Base-by-base conservation (phyloP, 1,140 invertebrate genomes). In the Drosophila ficusphila region DNA sequence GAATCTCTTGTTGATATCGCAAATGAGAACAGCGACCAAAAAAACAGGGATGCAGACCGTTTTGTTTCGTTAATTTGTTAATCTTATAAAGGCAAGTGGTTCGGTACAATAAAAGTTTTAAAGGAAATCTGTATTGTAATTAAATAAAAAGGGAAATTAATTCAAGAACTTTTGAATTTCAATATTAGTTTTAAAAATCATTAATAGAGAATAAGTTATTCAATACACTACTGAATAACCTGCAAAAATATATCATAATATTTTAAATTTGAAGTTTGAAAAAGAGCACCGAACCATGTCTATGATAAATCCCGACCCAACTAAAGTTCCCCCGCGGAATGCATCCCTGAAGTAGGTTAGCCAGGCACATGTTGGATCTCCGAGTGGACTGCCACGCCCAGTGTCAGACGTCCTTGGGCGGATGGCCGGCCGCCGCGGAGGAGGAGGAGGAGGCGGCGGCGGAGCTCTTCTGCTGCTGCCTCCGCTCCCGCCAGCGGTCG, bases 1-100 rank as follows among this genome's bases (percentile, higher is more conserved):
- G 83, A 89, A 83, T 79, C 69, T 76, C 67, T 90, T 90, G 81
- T 90, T 90, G 89, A 90, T 89, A 90, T 90, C 89, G 89, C 89
- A 90, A 90, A 88, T 88, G 83, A 89, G 57, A 81, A 90, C 83
- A 90, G 77, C 81, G 71, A 54, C 76, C 60, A 49, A 68, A 42
- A 34, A 44, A 29, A 12, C 60, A 61, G 39, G 53, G 56, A 64
- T 64, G 60, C 60, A 64, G 61, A 36, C 54, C 4, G 21, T 8
- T 6, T 31, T 12, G 16, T 14, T 25, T 44, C n/a, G n/a, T n/a
- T 9, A 31, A 60, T 25, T 23, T 21, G 12, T 8, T 38, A 19
- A 23, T 51, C 23, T 31, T 27, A 7, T 4, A 27, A 27, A 44
- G 42, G 42, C 42, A 9, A 44, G 12, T 46, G 42, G 42, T 46